Conservation (phyloP, 2,888 invertebrate species). For the Yponomeuta cagnagella region DNA sequence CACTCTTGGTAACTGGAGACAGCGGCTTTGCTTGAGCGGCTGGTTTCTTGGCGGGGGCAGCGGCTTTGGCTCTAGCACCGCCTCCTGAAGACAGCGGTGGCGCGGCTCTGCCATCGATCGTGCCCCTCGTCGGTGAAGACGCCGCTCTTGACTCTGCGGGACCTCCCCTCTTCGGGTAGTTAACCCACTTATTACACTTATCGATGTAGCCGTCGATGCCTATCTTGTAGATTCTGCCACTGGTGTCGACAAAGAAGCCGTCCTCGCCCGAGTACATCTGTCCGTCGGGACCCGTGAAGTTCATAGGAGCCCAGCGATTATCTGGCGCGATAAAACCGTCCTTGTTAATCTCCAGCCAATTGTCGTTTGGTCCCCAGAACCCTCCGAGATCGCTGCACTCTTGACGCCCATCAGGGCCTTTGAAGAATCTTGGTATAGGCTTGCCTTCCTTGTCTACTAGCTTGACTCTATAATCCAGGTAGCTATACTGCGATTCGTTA, state of each 20-base stretch:
- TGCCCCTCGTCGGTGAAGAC: too few species aligned
- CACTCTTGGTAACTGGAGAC: background rate
- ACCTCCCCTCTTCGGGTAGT: constrained; percentile 19
- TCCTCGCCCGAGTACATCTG: constrained; percentile 59
- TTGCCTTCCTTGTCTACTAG: constrained; percentile 58
- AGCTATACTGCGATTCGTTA: constrained; percentile 52
- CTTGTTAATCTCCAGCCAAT: constrained; percentile 63
- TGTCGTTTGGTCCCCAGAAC: constrained; percentile 51
- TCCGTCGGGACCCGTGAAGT: constrained; percentile 62
- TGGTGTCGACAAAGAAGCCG: constrained; percentile 47
- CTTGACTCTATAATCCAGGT: constrained; percentile 65
- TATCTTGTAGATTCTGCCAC: constrained; percentile 42
- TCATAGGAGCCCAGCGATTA: constrained; percentile 61
- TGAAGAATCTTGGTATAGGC: constrained; percentile 56
- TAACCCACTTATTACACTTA: constrained; percentile 57
- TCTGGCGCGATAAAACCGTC: constrained; percentile 65
- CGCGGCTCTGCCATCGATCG: too few species aligned
- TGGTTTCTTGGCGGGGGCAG: background rate
- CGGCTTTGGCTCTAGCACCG: background rate
- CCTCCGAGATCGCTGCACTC: constrained; percentile 67
- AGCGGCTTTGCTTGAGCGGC: background rate
- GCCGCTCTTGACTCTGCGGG: background rate
- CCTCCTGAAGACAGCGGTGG: background rate
- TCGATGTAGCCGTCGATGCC: constrained; percentile 64
- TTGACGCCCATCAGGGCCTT: constrained; percentile 59